These are phyloP conservation scores for Lateolabrax maculatus DNA, from an alignment of 2,797 vertebrate species.

Conservation along the genomic window DNA sequence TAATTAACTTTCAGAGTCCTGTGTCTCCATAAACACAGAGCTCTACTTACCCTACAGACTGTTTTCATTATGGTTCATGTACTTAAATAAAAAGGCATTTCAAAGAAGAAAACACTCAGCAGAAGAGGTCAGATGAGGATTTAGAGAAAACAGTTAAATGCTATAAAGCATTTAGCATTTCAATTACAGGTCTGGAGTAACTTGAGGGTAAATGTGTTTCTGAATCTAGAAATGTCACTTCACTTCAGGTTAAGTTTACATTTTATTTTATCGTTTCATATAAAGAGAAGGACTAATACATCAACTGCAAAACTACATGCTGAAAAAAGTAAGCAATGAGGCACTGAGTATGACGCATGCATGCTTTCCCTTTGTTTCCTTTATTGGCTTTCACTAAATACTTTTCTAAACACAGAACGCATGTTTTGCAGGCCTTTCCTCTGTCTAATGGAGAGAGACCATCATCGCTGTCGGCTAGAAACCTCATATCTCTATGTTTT, in stretches of 20 bases:
- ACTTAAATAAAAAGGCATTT: constrained; percentile 31
- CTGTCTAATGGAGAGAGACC: constrained; percentile 6
- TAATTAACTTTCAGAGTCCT: constrained; percentile 17
- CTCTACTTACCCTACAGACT: constrained; percentile 26
- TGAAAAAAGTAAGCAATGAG: constrained; percentile 8
- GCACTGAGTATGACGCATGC: neutral
- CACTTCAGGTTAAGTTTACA: constrained; percentile 13
- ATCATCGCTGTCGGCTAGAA: neutral
- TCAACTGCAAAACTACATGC: constrained; percentile 2
- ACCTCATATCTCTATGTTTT: neutral
- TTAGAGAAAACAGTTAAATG: neutral
- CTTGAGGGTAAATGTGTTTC: constrained; percentile 9
- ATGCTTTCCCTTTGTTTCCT: constrained; percentile 26
- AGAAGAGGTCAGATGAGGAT: constrained; percentile 12
- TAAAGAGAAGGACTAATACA: neutral
- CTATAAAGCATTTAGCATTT: neutral
- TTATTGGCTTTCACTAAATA: constrained; percentile 29
- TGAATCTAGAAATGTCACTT: neutral
- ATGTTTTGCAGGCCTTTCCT: constrained; percentile 17
- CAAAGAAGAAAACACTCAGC: constrained; percentile 12
- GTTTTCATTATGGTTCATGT: constrained; percentile 23
- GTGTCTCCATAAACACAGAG: constrained; percentile 42
- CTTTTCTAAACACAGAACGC: constrained; percentile 11
- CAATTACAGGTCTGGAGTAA: neutral
- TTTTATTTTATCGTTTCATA: constrained; percentile 29